These are phyloP conservation scores for Cremastobaeus sp. DNA, from an alignment of 2,888 invertebrate genomes.

Conservation along the genomic window DNA sequence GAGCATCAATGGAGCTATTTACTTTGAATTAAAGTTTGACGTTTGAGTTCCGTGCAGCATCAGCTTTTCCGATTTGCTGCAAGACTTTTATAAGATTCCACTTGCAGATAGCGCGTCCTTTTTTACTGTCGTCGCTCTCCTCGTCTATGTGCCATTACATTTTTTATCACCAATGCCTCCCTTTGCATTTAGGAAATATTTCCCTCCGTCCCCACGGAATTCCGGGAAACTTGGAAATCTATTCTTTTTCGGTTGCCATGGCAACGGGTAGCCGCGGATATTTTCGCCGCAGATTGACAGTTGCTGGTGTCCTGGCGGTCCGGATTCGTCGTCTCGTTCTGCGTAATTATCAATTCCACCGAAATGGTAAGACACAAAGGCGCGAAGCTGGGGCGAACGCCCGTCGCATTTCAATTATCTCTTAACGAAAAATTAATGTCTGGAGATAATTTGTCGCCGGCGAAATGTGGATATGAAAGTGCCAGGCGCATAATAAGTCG, in stretches of 20 bases:
- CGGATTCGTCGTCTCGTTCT: constrained; percentile 8
- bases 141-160: neutral
- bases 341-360: constrained; percentile 6
- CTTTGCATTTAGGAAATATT: constrained; percentile 15
- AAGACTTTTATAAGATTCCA: constrained; percentile 19
- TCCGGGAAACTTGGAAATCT: neutral
- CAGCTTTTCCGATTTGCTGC: constrained; percentile 26
- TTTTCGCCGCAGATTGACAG: constrained; percentile 15
- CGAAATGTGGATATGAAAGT: constrained; percentile 21
- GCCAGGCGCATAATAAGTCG: constrained; percentile 20
- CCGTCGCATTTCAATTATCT: constrained; percentile 8
- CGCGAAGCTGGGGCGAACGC: too few relatives aligned
- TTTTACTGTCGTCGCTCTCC: neutral
- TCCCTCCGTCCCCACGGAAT: constrained; percentile 8
- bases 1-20: constrained; percentile 45
- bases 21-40: constrained; percentile 49
- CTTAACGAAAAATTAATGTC: constrained; percentile 21
- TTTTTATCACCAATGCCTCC: neutral
- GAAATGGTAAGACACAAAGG: constrained; percentile 27
- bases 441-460: constrained; percentile 26
- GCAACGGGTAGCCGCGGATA: neutral
- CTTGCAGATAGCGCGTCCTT: constrained; percentile 1
- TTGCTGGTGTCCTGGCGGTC: constrained; percentile 7
- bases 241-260: constrained; percentile 5
- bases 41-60: constrained; percentile 26